Base-by-base conservation (phyloP, 2,888 invertebrate genomes). In the Alviniconcha strummeri region DNA sequence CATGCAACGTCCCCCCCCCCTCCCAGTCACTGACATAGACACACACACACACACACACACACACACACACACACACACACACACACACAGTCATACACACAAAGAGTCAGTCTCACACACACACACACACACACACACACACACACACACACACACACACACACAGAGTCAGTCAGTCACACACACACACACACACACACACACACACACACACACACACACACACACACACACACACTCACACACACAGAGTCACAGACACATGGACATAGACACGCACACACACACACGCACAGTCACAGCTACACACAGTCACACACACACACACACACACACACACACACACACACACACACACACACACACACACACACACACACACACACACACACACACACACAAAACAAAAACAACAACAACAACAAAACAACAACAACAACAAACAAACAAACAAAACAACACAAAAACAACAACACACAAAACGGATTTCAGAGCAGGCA, bases 361-460 rank as follows among this genome's bases (percentile, higher is more conserved):
- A 64, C 64, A 64, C 64, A 64, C 64, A 64, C 64, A 64, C 64
- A 64, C 64, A 64, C 64, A 64, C 64, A 64, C 64, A 64, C 64
- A 64, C 64, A 15, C 15, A 36, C 36, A 36, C 36, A 36, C 36
- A 36, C 36, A 36, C 36, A 36, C 36, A 36, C 36, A 36, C 36
- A 36, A 0, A 36, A 36, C 36, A 36, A 0, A 36, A 0, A 36
- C 36, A 36, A 36, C 36, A 36, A 36, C n/a, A n/a, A n/a, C n/a
- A n/a, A n/a, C n/a, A 36, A 36, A 36, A 36, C 36, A 36, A 36
- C n/a, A n/a, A n/a, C n/a, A 36, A 36, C 0, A 36, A 36, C 36
- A 36, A n/a, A n/a, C n/a, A 36, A 36, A 36, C 36, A 36, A 36
- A 36, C n/a, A 0, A 36, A 0, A 36, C 36, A 36, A 36, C 36